A percentile compares a stretch with the other conserved stretches of the same genome.
Evolutionary conservation across 2,888 invertebrate species (phyloP).

Genomic region (Anarsia innoxiella): DNA sequence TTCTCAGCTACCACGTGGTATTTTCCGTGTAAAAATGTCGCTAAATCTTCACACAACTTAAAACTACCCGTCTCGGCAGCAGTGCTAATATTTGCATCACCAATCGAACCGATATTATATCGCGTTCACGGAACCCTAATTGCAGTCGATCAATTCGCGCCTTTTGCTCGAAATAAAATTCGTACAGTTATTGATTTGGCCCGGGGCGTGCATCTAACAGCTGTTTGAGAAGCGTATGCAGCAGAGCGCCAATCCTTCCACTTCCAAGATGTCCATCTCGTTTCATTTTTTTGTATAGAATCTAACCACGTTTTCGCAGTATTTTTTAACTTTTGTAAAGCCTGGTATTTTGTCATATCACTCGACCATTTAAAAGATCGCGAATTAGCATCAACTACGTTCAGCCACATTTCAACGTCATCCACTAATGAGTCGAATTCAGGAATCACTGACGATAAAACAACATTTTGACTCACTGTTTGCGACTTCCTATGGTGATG

Average conservation of each 20-base stretch:
- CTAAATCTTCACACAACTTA: conserved; percentile 20
- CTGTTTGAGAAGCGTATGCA: conserved; percentile 17
- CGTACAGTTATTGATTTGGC: conserved; percentile 19
- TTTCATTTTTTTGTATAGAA: conserved; percentile 22
- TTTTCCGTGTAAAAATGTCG: conserved; percentile 19
- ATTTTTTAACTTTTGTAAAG: conserved; percentile 18
- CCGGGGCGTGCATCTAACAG: conserved; percentile 15
- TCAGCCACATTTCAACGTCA: conserved; percentile 22
- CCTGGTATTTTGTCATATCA: conserved; percentile 20
- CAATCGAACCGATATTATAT: conserved; percentile 22
- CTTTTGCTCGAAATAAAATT: conserved; percentile 23
- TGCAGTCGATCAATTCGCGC: conserved; percentile 19
- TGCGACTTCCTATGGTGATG: conserved; percentile 8
- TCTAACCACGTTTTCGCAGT: conserved; percentile 23
- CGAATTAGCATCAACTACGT: conserved; percentile 24
- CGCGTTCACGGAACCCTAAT: conserved; percentile 20
- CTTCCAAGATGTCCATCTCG: conserved; percentile 23
- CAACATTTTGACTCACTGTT: conserved; percentile 15
- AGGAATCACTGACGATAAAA: conserved; percentile 19
- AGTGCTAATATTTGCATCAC: conserved; percentile 20
- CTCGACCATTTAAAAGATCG: conserved; percentile 24
- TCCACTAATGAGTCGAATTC: conserved; percentile 20
- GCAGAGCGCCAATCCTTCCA: conserved; percentile 25
- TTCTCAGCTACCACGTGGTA: conserved; percentile 10
- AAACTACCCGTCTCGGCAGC: conserved; percentile 22